Conservation (phyloP, 2,113 vertebrate genomes). For the Channa maculata region DNA sequence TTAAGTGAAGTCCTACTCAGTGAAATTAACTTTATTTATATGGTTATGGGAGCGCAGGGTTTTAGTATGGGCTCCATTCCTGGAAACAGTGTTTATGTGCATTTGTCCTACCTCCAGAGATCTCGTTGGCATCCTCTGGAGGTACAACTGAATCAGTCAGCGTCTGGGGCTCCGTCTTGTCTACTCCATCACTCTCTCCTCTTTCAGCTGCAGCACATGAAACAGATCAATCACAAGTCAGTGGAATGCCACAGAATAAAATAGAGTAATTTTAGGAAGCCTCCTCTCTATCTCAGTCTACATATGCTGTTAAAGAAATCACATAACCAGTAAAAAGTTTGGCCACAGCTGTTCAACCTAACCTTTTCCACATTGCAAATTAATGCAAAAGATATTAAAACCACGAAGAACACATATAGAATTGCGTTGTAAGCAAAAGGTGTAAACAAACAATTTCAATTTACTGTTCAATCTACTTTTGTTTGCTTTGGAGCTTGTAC, state of each 20-base stretch:
- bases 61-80: constrained; percentile 19
- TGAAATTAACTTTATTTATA: constrained; percentile 16
- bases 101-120: constrained; percentile 80
- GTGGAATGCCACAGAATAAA: background rate
- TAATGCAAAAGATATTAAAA: too few species aligned
- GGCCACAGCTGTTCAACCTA: too few species aligned
- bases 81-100: constrained; percentile 42
- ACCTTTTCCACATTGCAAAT: too few species aligned
- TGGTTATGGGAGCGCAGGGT: constrained; percentile 12
- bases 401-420: too few species aligned
- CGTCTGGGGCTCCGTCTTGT: constrained; percentile 64
- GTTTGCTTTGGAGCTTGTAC: too few species aligned
- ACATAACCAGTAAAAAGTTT: background rate
- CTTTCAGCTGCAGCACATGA: constrained; percentile 53
- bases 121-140: constrained; percentile 78
- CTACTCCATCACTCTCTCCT: constrained; percentile 54
- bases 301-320: background rate
- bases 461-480: too few species aligned
- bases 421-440: too few species aligned
- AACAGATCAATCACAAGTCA: constrained; percentile 17
- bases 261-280: background rate
- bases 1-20: constrained; percentile 11
- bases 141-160: constrained; percentile 49
- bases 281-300: background rate
- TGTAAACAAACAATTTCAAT: too few species aligned